Evolutionary conservation across 2,113 vertebrate genomes (phyloP), one percentile per base, ranked within the genome.

Genomic region (Leptocoma aspasia): DNA sequence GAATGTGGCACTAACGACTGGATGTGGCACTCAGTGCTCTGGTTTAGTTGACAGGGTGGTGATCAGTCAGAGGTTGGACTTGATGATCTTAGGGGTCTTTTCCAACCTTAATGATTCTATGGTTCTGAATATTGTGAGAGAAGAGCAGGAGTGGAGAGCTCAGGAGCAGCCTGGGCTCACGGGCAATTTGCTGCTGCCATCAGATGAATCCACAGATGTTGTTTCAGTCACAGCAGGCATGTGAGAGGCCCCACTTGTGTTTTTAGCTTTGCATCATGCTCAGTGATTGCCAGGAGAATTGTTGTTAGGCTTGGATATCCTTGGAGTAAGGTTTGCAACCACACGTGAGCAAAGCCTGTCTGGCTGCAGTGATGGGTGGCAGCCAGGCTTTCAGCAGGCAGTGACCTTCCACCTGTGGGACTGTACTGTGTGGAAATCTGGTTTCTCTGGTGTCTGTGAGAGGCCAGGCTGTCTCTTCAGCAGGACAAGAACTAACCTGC

Each of bases 311-410:
- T 49, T 81, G 81, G 71, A 50, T 83, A 31, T 64, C 69, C 72
- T 60, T 39, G 26, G 37, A 39, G 23, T 11, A 15, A 33, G 2
- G 2, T 35, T 53, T 86, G 57, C 84, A 50, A 2, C 13, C n/a
- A 10, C 52, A 10, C 0, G 0, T 79, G 35, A 66, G 91, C 81
- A 61, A 37, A 91, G 69, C 31, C 39, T 16, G 0, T 11, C 33
- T 45, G 90, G 49, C 75, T 83, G 76, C 10, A 15, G 15, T 7
- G 11, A 4, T 21, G 17, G 56, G 37, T 44, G 45, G 30, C 59
- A 81, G 68, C 42, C 56, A 9, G 7, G 17, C 61, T 75, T 13
- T 65, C 54, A n/a, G 30, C 71, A 42, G 37, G 2, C 2, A 52
- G 49, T 28, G 45, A 4, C 44, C 24, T 6, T 63, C 69, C 68